These are phyloP conservation scores for Drosophila melanosoma DNA, from an alignment of 2,888 invertebrate genomes.

Conservation along the genomic window DNA sequence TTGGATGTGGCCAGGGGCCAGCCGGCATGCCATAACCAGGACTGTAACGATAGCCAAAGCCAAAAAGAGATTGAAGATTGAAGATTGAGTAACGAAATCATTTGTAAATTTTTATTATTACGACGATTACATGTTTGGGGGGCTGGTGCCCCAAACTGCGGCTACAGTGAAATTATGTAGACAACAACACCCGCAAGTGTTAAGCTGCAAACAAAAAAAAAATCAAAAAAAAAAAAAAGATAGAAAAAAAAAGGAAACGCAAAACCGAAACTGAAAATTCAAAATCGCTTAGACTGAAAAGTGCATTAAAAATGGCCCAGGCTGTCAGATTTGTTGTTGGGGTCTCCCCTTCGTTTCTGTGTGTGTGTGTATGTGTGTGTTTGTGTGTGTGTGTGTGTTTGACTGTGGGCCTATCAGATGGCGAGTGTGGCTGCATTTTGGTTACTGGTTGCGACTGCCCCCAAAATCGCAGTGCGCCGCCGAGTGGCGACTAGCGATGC, in stretches of 20 bases:
- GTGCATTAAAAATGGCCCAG: slow-evolving; percentile 77
- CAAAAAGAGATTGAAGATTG: slow-evolving; percentile 53
- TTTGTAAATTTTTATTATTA: slow-evolving; percentile 81
- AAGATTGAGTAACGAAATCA: slow-evolving; percentile 79
- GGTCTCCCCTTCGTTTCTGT: slow-evolving; percentile 13
- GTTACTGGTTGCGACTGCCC: slow-evolving; percentile 29
- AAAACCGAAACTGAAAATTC: slow-evolving; percentile 50
- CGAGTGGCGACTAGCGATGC: slow-evolving; percentile 70
- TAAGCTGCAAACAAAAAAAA: slow-evolving; percentile 73
- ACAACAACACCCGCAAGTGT: slow-evolving; percentile 82
- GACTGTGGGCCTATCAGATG: slow-evolving; percentile 74
- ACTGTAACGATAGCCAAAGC: slow-evolving; percentile 85
- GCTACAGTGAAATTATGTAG: slow-evolving; percentile 68
- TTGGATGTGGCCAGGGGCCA: slow-evolving; percentile 89
- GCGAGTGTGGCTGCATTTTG: slow-evolving; percentile 60
- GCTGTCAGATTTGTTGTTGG: slow-evolving; percentile 61
- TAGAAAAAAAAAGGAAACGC: slow-evolving; percentile 42
- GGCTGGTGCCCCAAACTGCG: slow-evolving; percentile 4
- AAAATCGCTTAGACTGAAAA: slow-evolving; percentile 68
- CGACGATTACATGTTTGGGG: slow-evolving; percentile 72
- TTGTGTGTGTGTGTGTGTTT: slow-evolving; percentile 58
- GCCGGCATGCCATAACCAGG: slow-evolving; percentile 87
- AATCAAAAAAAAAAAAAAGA: slow-evolving; percentile 55
- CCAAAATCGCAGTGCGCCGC: slow-evolving; percentile 25
- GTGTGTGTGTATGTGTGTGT: slow-evolving; percentile 9